Percentiles rank a stretch among this genome's conserved stretches.
These are phyloP conservation scores for Myotis planiceps DNA, from an alignment of 2,797 vertebrate genomes.

Conservation along the genomic window DNA sequence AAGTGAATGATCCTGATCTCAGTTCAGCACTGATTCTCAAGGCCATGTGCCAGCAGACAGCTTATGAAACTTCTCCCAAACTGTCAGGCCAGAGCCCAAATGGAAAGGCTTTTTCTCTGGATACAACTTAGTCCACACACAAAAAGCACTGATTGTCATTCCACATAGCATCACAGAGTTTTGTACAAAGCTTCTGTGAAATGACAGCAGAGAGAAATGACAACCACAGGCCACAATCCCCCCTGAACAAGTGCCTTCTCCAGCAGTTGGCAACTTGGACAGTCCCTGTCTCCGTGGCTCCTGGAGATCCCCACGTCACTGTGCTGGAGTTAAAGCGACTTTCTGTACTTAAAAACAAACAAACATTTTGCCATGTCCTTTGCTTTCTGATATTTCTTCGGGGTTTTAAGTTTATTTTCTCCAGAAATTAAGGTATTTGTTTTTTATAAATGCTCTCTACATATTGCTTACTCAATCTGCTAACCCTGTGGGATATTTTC, in stretches of 20 bases:
- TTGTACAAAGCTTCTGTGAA: not conserved
- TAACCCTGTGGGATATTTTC: not conserved
- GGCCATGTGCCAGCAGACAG: not conserved
- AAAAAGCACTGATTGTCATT: not conserved
- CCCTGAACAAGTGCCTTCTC: not conserved
- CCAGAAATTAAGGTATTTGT: not conserved
- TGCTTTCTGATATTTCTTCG: not conserved
- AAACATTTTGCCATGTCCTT: not conserved
- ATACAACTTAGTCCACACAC: not conserved
- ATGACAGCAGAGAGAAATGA: not conserved
- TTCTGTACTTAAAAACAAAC: not conserved
- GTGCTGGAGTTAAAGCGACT: not conserved
- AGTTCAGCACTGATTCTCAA: constrained; percentile 6
- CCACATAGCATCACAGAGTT: not conserved
- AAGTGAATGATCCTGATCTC: not conserved
- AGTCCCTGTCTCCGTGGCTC: not conserved
- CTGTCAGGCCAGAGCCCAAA: not conserved
- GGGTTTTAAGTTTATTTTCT: not conserved
- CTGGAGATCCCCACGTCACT: not conserved
- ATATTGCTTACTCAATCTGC: not conserved
- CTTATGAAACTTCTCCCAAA: not conserved
- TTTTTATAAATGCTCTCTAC: not conserved
- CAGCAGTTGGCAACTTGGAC: not conserved
- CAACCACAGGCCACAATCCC: not conserved
- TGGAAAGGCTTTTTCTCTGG: not conserved